Conservation (phyloP, 2,888 invertebrate genomes). For the Drosophila nigricruria region DNA sequence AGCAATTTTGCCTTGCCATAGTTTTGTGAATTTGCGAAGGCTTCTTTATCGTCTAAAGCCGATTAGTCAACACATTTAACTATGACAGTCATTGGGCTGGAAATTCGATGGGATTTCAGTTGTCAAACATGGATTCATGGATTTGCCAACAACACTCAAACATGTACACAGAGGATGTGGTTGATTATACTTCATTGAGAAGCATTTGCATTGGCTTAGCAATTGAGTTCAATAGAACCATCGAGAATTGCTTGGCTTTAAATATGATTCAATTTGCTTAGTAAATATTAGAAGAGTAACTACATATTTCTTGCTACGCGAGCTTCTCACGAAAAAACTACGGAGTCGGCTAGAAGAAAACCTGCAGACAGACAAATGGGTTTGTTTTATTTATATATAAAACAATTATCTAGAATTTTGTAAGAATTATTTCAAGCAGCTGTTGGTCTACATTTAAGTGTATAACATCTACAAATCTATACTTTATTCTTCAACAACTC, state of each 20-base stretch:
- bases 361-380: background rate
- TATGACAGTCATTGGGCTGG: constrained; percentile 27
- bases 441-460: background rate
- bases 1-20: constrained; percentile 41
- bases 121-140: constrained; percentile 50
- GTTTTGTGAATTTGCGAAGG: constrained; percentile 5
- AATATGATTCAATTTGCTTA: constrained; percentile 26
- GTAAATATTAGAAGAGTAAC: constrained; percentile 1
- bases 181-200: constrained; percentile 42
- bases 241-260: background rate
- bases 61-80: constrained; percentile 57
- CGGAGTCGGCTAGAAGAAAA: background rate
- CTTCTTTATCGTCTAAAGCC: constrained; percentile 48
- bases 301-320: background rate
- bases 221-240: constrained; percentile 17
- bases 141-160: constrained; percentile 29
- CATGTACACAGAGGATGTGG: constrained; percentile 22
- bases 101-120: constrained; percentile 26
- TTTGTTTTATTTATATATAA: background rate
- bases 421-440: background rate
- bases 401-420: too few relatives aligned
- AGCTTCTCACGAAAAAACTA: background rate
- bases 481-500: background rate
- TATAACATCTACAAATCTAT: background rate
- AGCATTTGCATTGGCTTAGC: constrained; percentile 17